These are phyloP conservation scores for Patella pellucida DNA, from an alignment of 2,888 invertebrate genomes.

Conservation along the genomic window DNA sequence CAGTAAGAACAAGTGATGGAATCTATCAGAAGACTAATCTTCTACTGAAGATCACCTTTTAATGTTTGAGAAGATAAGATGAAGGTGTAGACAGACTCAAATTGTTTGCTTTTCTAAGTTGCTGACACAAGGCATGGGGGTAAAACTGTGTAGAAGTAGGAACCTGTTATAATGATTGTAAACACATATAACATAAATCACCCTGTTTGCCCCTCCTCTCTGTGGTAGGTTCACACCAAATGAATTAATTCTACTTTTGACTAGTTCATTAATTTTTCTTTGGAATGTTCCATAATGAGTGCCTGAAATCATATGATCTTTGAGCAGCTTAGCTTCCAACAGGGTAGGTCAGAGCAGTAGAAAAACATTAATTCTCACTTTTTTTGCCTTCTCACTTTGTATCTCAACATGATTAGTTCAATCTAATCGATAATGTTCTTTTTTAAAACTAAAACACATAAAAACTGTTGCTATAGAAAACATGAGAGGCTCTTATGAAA, in stretches of 20 bases:
- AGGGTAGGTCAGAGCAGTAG: not conserved
- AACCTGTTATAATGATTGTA: not conserved
- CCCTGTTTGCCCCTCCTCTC: constrained; percentile 2
- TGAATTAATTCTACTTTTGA: constrained; percentile 10
- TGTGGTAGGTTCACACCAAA: constrained; percentile 10
- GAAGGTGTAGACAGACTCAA: too few relatives aligned
- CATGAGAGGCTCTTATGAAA: not conserved
- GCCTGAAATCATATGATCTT: not conserved
- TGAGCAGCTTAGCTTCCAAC: not conserved
- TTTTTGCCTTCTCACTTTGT: constrained; percentile 6
- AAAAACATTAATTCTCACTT: constrained; percentile 8
- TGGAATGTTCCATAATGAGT: constrained; percentile 5
- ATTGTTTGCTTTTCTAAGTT: too few relatives aligned
- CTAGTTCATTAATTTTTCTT: constrained; percentile 8
- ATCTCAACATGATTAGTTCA: constrained; percentile 7
- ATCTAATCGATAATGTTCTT: constrained; percentile 8
- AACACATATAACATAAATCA: constrained; percentile 5
- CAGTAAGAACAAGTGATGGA: too few relatives aligned
- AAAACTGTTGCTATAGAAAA: constrained; percentile 4
- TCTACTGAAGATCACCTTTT: too few relatives aligned
- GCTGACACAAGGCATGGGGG: too few relatives aligned
- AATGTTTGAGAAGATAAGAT: too few relatives aligned
- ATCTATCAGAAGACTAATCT: too few relatives aligned
- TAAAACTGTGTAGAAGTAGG: too few relatives aligned
- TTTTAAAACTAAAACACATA: not conserved